Conservation (phyloP, 2,797 vertebrate species). For the Mastacembelus armatus region DNA sequence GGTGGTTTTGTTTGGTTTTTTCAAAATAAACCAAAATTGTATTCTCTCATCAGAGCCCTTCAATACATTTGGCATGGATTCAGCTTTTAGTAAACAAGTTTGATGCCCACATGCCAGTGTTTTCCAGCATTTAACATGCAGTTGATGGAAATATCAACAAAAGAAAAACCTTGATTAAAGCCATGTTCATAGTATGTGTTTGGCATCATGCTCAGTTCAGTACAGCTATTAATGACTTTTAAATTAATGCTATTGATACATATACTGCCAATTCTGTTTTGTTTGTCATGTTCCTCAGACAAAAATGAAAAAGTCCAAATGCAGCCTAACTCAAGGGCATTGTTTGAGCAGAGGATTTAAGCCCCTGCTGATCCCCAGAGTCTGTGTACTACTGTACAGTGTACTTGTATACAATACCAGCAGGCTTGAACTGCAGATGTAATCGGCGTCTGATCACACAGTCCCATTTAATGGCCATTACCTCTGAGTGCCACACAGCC, state of each 20-base stretch:
- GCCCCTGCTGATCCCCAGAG: constrained; percentile 3
- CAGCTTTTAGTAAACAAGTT: constrained; percentile 42
- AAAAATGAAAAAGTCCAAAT: neutral
- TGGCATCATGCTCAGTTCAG: neutral
- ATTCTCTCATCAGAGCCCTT: constrained; percentile 58
- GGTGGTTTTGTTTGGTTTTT: no score
- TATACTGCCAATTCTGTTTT: no score
- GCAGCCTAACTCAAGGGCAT: neutral
- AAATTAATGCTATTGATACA: neutral
- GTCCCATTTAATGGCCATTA: constrained; percentile 74
- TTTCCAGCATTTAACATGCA: constrained; percentile 64
- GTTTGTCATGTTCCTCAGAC: neutral
- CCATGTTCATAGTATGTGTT: constrained; percentile 27
- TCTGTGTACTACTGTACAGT: constrained; percentile 23
- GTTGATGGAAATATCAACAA: constrained; percentile 51
- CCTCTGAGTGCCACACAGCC: constrained; percentile 64
- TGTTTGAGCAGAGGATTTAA: no score
- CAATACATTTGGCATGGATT: constrained; percentile 55
- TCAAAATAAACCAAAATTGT: no score
- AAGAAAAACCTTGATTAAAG: constrained; percentile 44
- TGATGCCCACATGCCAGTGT: constrained; percentile 15
- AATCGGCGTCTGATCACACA: constrained; percentile 70
- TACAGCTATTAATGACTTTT: constrained; percentile 3
- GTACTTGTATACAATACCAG: constrained; percentile 32
- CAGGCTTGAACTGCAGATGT: constrained; percentile 61